These are phyloP conservation scores for Ennomos fuscantarius DNA, from an alignment of 2,888 invertebrate species.

Conservation along the genomic window DNA sequence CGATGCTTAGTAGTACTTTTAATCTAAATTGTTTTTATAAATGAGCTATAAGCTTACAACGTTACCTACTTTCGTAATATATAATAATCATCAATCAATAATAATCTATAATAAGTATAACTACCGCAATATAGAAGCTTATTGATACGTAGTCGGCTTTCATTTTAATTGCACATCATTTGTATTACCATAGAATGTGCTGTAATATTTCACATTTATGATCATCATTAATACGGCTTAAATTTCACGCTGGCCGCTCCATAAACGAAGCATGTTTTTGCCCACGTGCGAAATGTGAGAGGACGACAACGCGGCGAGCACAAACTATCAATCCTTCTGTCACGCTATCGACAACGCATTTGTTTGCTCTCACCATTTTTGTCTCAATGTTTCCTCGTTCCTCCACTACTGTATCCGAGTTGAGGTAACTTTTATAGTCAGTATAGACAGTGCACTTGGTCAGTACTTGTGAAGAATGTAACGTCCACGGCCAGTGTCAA, in stretches of 20 bases:
- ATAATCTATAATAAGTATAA: background rate
- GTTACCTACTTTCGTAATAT: background rate
- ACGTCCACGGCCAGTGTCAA: no score
- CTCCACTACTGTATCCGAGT: slow-evolving; percentile 43
- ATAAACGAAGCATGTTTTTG: slow-evolving; percentile 31
- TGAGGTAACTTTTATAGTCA: slow-evolving; percentile 4
- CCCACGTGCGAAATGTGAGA: slow-evolving; percentile 34
- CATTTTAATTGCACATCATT: slow-evolving; percentile 12
- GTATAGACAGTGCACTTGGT: slow-evolving; percentile 6
- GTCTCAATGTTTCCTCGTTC: slow-evolving; percentile 69
- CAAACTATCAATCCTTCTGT: slow-evolving; percentile 81
- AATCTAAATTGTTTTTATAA: no score
- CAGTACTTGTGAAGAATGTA: no score
- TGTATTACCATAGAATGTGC: slow-evolving; percentile 7
- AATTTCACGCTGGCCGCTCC: slow-evolving; percentile 22
- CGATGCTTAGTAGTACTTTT: background rate
- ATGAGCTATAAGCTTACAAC: no score
- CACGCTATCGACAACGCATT: slow-evolving; percentile 80
- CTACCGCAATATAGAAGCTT: background rate
- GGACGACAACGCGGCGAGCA: slow-evolving; percentile 35
- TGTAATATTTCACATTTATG: slow-evolving; percentile 24
- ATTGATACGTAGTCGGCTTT: slow-evolving; percentile 5
- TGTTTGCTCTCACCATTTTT: slow-evolving; percentile 82
- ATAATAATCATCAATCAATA: background rate
- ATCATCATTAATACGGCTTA: slow-evolving; percentile 23